Percentiles rank a stretch among this genome's conserved stretches.
Conservation (phyloP, 2,888 invertebrate species). For the Machimus atricapillus region DNA sequence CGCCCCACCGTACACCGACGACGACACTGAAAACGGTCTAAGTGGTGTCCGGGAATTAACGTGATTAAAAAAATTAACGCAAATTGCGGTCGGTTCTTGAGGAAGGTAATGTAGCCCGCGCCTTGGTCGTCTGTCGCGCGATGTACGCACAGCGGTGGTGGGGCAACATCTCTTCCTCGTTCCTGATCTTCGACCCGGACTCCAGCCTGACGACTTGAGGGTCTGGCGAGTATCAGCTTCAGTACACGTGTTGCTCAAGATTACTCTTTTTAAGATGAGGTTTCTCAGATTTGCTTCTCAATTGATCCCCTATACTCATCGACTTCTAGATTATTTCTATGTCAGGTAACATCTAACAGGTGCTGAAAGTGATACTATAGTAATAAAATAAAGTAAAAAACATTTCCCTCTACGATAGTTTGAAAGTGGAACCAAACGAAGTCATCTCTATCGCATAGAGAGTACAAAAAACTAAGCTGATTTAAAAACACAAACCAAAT, state of each 20-base stretch:
- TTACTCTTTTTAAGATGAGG: neutral
- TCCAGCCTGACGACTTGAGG: neutral
- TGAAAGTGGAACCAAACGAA: no score
- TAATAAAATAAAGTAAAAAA: no score
- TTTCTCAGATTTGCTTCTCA: neutral
- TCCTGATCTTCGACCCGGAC: neutral
- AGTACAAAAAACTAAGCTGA: no score
- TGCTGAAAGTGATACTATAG: no score
- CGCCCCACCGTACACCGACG: constrained; percentile 11
- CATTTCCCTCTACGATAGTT: no score
- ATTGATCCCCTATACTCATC: neutral
- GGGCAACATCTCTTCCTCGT: neutral
- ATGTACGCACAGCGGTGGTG: neutral
- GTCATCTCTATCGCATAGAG: no score
- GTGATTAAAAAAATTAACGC: constrained; percentile 44
- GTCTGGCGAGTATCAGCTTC: neutral
- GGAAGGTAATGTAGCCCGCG: constrained; percentile 28
- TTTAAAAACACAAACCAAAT: no score
- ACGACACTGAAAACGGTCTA: constrained; percentile 43
- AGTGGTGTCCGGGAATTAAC: constrained; percentile 43
- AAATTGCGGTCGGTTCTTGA: constrained; percentile 33
- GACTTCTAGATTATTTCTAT: no score
- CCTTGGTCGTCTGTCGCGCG: neutral
- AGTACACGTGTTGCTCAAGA: neutral
- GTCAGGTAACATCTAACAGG: no score